Evolutionary conservation across 2,888 invertebrate species (phyloP).

Genomic region (Heliconius cydno): DNA sequence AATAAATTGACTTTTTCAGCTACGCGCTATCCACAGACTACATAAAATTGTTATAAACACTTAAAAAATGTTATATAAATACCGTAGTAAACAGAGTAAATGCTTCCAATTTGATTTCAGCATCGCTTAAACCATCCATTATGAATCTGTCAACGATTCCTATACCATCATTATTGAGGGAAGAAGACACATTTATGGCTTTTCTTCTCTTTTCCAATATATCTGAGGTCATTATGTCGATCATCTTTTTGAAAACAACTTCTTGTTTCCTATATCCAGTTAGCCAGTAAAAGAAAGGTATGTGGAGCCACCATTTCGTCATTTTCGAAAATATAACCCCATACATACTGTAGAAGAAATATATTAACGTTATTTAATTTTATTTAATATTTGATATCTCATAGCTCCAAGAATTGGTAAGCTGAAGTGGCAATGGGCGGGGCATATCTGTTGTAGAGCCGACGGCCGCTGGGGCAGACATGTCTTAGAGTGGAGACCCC

Average conservation of each 20-base stretch:
- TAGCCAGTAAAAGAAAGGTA: slow-evolving; percentile 64
- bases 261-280: slow-evolving; percentile 56
- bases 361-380: not conserved
- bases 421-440: no score
- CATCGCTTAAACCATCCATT: slow-evolving; percentile 58
- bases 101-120: slow-evolving; percentile 62
- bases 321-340: slow-evolving; percentile 62
- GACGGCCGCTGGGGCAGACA: no score
- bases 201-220: slow-evolving; percentile 58
- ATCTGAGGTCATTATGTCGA: slow-evolving; percentile 59
- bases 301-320: slow-evolving; percentile 71
- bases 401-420: no score
- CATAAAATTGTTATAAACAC: not conserved
- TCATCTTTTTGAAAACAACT: slow-evolving; percentile 49
- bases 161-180: slow-evolving; percentile 53
- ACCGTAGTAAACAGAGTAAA: slow-evolving; percentile 71
- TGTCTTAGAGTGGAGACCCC: no score
- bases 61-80: slow-evolving; percentile 48
- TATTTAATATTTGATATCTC: not conserved
- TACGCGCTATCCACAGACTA: no score
- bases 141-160: slow-evolving; percentile 67
- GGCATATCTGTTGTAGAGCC: no score
- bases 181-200: slow-evolving; percentile 47
- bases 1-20: no score
- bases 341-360: slow-evolving; percentile 59